phyloP scores from a whole-genome alignment of 2,113 vertebrate species.

The Rhadina sibilatrix region DNA sequence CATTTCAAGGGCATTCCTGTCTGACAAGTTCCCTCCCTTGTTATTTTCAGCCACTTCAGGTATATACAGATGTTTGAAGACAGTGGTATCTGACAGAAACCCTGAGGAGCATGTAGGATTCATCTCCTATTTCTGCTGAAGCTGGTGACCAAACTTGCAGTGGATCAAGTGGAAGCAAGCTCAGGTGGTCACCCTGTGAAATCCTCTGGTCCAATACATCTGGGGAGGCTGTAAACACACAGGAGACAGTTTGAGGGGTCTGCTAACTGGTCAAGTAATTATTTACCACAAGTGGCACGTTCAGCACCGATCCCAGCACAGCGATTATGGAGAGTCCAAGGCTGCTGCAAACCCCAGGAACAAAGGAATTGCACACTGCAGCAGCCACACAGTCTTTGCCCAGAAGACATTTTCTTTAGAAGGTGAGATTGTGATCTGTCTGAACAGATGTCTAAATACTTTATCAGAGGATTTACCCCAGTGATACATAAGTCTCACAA shows the following conservation, averaged over 20 bases:
- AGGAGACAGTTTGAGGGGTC: background rate
- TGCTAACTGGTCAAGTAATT: background rate
- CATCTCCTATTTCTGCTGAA: background rate
- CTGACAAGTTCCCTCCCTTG: background rate
- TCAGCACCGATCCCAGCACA: background rate
- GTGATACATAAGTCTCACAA: background rate
- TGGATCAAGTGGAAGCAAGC: background rate
- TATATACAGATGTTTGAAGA: background rate
- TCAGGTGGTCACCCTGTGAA: background rate
- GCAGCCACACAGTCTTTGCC: fast-evolving
- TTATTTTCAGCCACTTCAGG: background rate
- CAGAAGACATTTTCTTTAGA: background rate
- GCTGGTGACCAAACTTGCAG: background rate
- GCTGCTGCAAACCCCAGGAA: background rate
- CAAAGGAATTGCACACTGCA: fast-evolving
- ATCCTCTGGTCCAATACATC: background rate
- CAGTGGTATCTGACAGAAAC: background rate
- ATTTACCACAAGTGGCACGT: background rate
- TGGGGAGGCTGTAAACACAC: fast-evolving
- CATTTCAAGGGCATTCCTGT: background rate
- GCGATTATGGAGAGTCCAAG: background rate
- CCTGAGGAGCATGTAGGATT: background rate
- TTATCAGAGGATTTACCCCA: background rate
- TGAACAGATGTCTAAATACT: background rate
- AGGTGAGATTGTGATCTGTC: background rate